A percentile compares a stretch with the other conserved stretches of the same genome.
These are phyloP conservation scores for Pteropus rufus DNA, from an alignment of 2,797 vertebrate species.

Conservation along the genomic window DNA sequence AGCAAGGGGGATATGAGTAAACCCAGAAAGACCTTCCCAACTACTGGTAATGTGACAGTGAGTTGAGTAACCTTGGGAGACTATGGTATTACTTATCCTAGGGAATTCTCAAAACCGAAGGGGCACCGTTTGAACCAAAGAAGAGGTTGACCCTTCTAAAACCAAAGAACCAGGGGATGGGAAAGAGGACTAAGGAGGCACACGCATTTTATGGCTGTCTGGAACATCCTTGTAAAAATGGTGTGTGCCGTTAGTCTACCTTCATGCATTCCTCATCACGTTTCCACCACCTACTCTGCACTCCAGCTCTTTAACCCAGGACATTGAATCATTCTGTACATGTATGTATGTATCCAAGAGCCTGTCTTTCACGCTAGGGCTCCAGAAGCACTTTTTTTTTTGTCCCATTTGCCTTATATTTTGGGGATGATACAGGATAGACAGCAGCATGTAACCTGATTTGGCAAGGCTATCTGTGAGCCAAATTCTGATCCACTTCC, in stretches of 20 bases:
- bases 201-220: background rate
- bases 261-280: background rate
- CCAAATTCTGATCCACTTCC: background rate
- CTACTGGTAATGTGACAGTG: background rate
- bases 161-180: background rate
- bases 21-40: background rate
- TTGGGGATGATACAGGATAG: background rate
- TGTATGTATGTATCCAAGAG: background rate
- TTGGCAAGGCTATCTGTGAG: background rate
- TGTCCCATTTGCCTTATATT: background rate
- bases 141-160: background rate
- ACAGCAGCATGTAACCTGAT: background rate
- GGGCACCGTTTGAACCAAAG: background rate
- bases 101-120: background rate
- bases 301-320: background rate
- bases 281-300: background rate
- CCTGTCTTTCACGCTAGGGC: background rate
- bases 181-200: background rate
- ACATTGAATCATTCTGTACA: background rate
- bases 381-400: background rate
- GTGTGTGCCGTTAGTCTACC: background rate
- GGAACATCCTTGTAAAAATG: background rate
- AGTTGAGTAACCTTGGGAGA: background rate
- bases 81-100: background rate
- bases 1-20: constrained; percentile 36